Conservation (phyloP, 2,113 vertebrate species). For the Etheostoma cragini region DNA sequence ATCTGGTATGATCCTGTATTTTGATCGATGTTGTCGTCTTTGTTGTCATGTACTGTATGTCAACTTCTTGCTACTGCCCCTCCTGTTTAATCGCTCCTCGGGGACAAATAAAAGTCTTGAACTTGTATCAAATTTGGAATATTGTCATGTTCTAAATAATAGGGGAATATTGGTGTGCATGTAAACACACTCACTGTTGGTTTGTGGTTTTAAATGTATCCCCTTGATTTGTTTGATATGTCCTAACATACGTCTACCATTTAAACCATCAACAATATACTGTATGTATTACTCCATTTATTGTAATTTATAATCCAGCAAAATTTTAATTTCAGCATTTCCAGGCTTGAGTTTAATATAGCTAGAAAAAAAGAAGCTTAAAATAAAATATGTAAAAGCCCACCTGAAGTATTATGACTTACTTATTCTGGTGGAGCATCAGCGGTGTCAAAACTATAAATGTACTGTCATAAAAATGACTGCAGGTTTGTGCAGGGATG, state of each 20-base stretch:
- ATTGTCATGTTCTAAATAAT: no score
- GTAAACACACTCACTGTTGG: background rate
- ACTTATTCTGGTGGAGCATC: conserved; percentile 19
- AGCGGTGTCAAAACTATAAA: conserved; percentile 38
- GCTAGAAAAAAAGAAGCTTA: background rate
- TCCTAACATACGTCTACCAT: background rate
- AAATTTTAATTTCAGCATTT: background rate
- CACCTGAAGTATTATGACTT: conserved; percentile 23
- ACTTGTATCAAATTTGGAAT: no score
- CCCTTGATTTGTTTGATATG: background rate
- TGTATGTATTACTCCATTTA: background rate
- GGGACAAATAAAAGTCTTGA: no score
- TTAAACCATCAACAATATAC: background rate
- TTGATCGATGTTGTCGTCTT: no score
- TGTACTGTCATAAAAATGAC: conserved; percentile 37
- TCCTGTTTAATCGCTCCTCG: no score
- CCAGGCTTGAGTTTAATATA: background rate
- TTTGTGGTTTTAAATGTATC: conserved; percentile 23
- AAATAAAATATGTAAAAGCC: conserved; percentile 35
- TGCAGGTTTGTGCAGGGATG: conserved; percentile 7
- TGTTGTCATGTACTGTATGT: no score
- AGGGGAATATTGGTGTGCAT: no score
- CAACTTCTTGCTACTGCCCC: no score
- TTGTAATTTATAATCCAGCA: background rate
- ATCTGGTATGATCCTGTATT: no score